Conservation (phyloP, 2,113 vertebrate species). For the Lepus americanus region DNA sequence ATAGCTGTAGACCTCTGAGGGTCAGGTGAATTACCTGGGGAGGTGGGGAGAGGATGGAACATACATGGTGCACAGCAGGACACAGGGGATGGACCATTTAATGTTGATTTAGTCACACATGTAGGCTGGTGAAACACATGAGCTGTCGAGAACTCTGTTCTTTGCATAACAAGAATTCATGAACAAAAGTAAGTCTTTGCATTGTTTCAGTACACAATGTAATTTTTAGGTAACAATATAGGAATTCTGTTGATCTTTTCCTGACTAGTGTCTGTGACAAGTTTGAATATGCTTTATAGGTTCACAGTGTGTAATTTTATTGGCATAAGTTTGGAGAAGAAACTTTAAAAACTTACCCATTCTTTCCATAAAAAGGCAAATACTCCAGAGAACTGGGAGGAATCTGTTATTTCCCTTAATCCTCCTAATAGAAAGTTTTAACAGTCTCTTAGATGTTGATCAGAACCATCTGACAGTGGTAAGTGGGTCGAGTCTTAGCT, state of each 20-base stretch:
- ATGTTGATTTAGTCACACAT: background rate
- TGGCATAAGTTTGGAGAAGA: background rate
- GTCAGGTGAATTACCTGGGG: background rate
- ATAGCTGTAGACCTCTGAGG: background rate
- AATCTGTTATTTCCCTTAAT: constrained; percentile 63
- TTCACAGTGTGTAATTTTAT: background rate
- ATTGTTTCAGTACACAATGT: background rate
- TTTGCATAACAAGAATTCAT: background rate
- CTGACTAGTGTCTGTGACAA: background rate
- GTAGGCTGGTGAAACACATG: background rate
- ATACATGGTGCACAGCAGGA: accelerated
- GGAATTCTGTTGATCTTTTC: constrained; percentile 46
- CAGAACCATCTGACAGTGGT: constrained; percentile 41
- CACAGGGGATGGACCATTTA: background rate
- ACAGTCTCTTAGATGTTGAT: constrained; percentile 11
- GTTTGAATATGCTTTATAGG: background rate
- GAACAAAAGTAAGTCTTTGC: background rate
- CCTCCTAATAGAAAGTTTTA: constrained; percentile 35
- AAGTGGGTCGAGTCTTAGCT: background rate
- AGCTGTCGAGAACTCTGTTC: background rate
- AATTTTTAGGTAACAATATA: background rate
- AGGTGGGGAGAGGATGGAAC: background rate
- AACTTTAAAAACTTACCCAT: background rate
- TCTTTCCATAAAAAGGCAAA: constrained; percentile 40
- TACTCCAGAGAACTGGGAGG: background rate